Evolutionary conservation across 2,888 invertebrate genomes (phyloP).

Genomic region (Meloe dianella): DNA sequence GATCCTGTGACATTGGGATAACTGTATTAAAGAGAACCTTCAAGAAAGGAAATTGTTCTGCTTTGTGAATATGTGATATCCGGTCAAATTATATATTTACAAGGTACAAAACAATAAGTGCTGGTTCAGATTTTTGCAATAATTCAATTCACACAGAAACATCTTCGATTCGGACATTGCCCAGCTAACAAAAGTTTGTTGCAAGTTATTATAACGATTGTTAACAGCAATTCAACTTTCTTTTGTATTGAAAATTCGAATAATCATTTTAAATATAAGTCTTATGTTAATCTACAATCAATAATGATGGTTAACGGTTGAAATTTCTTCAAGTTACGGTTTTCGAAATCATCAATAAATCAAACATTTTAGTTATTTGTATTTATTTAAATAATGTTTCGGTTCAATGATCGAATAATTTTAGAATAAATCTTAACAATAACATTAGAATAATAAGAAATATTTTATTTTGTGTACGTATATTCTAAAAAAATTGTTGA

Average conservation of each 20-base stretch:
- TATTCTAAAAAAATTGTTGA: background rate
- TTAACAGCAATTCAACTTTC: no score
- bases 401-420: slow-evolving; percentile 17
- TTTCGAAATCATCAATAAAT: slow-evolving; percentile 1
- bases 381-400: background rate
- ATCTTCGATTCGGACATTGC: background rate
- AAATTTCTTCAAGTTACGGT: background rate
- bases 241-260: no score
- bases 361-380: background rate
- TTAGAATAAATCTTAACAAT: slow-evolving; percentile 18
- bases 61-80: slow-evolving; percentile 38
- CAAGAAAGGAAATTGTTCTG: slow-evolving; percentile 45
- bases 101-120: background rate
- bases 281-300: background rate
- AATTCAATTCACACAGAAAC: background rate
- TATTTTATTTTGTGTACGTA: no score
- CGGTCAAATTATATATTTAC: slow-evolving; percentile 34
- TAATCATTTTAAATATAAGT: background rate
- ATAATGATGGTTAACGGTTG: background rate
- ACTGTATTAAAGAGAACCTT: slow-evolving; percentile 40
- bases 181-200: background rate
- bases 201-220: no score
- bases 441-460: no score
- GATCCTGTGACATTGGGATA: slow-evolving; percentile 40
- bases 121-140: slow-evolving; percentile 6